Evolutionary conservation across 2,113 vertebrate genomes (phyloP).

Genomic region (Erythrolamprus reginae): DNA sequence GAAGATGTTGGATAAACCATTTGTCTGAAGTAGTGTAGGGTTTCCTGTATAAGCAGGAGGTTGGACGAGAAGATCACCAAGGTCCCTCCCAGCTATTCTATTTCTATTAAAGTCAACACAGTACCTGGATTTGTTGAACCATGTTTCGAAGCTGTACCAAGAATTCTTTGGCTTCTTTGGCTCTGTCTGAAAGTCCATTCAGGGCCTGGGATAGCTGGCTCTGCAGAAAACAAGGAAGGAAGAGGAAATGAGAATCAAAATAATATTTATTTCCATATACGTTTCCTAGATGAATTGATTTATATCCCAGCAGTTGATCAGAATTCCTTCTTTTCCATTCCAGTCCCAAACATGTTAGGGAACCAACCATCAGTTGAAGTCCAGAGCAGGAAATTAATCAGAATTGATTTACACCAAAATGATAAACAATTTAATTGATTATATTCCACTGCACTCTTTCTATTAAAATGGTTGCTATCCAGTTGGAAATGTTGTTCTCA

Average conservation of each 20-base stretch:
- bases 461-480: not conserved
- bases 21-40: too few relatives aligned
- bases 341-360: not conserved
- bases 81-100: too few relatives aligned
- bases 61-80: too few relatives aligned
- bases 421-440: not conserved
- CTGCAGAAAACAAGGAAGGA: slow-evolving; percentile 61
- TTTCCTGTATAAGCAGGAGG: too few relatives aligned
- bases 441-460: not conserved
- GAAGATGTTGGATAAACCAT: too few relatives aligned
- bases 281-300: not conserved
- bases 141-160: slow-evolving; percentile 93
- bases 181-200: slow-evolving; percentile 91
- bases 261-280: too few relatives aligned
- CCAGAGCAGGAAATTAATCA: not conserved
- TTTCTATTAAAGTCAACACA: not conserved
- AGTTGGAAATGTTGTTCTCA: not conserved
- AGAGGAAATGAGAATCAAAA: not conserved
- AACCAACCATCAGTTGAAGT: not conserved
- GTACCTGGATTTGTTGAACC: slow-evolving; percentile 97
- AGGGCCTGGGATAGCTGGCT: slow-evolving; percentile 95
- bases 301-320: not conserved
- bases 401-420: not conserved
- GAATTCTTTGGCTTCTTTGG: slow-evolving; percentile 97
- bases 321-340: not conserved